A percentile compares a stretch with the other conserved stretches of the same genome.
phyloP scores from a whole-genome alignment of 2,113 vertebrate species.

The Todiramphus chloris region DNA sequence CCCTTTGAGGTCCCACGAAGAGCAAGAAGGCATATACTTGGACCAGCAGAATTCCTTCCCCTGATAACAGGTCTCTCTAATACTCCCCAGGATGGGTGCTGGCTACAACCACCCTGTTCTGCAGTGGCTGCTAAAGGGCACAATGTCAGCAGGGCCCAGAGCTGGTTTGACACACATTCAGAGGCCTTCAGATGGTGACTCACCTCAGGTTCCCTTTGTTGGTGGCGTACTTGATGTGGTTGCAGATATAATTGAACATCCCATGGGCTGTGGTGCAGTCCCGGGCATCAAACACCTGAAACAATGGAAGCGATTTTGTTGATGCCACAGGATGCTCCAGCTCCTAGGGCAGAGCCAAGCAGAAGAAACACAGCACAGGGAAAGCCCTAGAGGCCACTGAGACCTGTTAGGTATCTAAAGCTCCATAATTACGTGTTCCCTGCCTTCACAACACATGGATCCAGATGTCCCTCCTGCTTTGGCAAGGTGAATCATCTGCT shows the following conservation, averaged over 20 bases:
- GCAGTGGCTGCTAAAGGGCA: not conserved
- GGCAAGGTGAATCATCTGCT: not conserved
- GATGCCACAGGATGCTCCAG: not conserved
- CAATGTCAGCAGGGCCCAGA: not conserved
- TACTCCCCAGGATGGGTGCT: rapidly evolving
- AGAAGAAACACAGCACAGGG: not conserved
- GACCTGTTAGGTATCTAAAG: not conserved
- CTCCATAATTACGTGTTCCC: not conserved
- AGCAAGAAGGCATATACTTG: not conserved
- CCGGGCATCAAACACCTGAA: conserved; percentile 95
- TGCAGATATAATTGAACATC: conserved; percentile 99
- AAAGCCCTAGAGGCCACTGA: not conserved
- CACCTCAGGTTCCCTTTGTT: conserved; percentile 99
- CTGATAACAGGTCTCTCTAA: not conserved
- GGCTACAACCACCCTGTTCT: not conserved
- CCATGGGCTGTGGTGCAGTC: conserved; percentile 96
- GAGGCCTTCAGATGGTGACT: not conserved
- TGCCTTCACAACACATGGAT: not conserved
- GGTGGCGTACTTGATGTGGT: conserved; percentile 98
- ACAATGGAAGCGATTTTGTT: not conserved
- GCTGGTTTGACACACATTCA: not conserved
- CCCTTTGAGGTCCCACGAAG: not conserved
- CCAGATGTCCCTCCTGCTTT: not conserved
- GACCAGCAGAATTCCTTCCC: not conserved
- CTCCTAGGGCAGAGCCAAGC: not conserved